phyloP scores from a whole-genome alignment of 2,797 vertebrate genomes.

The Bradypus variegatus region DNA sequence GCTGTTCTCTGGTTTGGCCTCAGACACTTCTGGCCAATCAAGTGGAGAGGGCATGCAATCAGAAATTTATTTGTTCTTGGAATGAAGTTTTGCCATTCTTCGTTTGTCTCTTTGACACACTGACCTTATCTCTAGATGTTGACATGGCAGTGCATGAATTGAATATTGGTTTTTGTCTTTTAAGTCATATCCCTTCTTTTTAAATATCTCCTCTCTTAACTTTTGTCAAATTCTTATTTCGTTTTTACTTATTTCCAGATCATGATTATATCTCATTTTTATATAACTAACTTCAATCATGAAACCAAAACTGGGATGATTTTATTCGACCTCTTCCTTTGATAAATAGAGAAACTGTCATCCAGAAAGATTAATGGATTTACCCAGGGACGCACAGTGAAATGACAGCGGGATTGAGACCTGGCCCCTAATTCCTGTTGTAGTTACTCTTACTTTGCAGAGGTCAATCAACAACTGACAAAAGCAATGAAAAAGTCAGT shows the following conservation, averaged over 20 bases:
- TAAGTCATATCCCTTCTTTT: not conserved
- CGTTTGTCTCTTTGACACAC: not conserved
- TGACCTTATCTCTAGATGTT: not conserved
- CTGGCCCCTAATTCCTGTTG: not conserved
- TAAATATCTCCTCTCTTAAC: not conserved
- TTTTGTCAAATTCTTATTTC: not conserved
- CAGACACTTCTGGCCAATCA: not conserved
- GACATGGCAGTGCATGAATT: not conserved
- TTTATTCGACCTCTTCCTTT: conserved; percentile 19
- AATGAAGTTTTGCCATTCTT: not conserved
- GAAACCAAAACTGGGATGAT: not conserved
- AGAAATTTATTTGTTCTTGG: not conserved
- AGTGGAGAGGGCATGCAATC: not conserved
- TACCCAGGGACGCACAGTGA: not conserved
- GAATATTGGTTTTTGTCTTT: not conserved
- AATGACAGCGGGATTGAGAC: not conserved
- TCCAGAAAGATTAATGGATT: not conserved
- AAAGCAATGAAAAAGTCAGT: not conserved
- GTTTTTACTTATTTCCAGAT: not conserved
- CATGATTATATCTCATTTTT: not conserved
- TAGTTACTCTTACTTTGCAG: not conserved
- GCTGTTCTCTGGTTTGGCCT: not conserved
- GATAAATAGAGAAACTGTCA: not conserved
- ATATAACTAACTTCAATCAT: not conserved
- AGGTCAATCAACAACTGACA: not conserved